phyloP scores from a whole-genome alignment of 2,113 vertebrate genomes.

The Butorides virescens region DNA sequence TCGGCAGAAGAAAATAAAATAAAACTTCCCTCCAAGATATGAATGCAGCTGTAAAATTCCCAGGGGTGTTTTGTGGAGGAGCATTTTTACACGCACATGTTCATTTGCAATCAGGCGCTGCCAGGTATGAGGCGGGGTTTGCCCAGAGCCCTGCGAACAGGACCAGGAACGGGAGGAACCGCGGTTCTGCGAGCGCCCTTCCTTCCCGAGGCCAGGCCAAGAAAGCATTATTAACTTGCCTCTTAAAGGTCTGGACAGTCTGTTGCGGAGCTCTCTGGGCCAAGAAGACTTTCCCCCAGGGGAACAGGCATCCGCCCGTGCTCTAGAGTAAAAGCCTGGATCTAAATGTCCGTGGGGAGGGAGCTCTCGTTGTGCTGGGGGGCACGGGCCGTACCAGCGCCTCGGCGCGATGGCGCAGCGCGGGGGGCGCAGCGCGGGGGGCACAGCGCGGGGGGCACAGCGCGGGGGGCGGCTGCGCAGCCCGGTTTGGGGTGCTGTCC shows the following conservation, averaged over 20 bases:
- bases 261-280: neutral
- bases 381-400: neutral
- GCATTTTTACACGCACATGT: neutral
- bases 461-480: neutral
- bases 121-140: neutral
- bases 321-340: neutral
- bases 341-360: neutral
- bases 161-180: neutral
- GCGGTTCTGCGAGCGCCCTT: neutral
- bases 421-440: accelerated
- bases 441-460: accelerated
- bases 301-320: neutral
- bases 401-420: neutral
- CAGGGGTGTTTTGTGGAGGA: neutral
- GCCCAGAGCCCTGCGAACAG: neutral
- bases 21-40: neutral
- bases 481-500: no score
- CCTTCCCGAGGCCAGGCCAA: neutral
- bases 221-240: neutral
- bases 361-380: neutral
- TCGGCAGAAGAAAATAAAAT: neutral
- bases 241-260: neutral
- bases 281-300: neutral
- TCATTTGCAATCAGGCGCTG: neutral
- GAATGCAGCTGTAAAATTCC: neutral